Evolutionary conservation across 2,113 vertebrate genomes (phyloP), one percentile per base, ranked within the genome.

Genomic region (Carollia perspicillata): DNA sequence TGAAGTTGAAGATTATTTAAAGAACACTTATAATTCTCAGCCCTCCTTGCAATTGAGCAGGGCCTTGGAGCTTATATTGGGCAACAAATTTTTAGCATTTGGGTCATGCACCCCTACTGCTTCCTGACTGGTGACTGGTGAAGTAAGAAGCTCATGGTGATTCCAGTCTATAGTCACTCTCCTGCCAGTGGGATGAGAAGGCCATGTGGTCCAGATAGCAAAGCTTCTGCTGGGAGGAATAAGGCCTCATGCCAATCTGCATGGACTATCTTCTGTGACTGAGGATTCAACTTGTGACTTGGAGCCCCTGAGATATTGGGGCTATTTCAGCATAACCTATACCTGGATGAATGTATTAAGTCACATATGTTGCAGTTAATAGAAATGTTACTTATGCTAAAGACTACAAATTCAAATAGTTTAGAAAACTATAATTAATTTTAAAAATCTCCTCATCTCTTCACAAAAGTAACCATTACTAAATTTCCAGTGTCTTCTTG

Each of bases 141-240:
- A 4, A 18, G 4, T 18, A 4, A 60, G 47, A n/a, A 63, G 35
- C 4, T 7, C 26, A 2, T 20, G 1, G 30, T 37, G 42, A 30
- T 18, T 69, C 7, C 12, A 3, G 12, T 18, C 35, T 40, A 84
- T 8, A 14, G 16, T 10, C 33, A 55, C 65, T 83, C 40, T 26
- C 51, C 40, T 66, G 28, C 3, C 2, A 0, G 22, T 8, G 2
- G n/a, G 20, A 68, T 63, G 35, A 79, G 35, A 63, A 12, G 16
- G 3, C 2, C 8, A 17, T 10, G 0, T 28, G 86, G 42, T n/a
- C 26, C 23, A 13, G 49, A 40, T 0, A 6, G 26, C 2, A 30
- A 65, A 9, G 22, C 35, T 17, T 63, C 69, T 4, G 14, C 3
- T 1, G 17, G 23, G 63, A 85, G 14, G 7, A 10, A 26, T 26